Conservation (phyloP, 2,113 vertebrate species). For the Isurus oxyrinchus region DNA sequence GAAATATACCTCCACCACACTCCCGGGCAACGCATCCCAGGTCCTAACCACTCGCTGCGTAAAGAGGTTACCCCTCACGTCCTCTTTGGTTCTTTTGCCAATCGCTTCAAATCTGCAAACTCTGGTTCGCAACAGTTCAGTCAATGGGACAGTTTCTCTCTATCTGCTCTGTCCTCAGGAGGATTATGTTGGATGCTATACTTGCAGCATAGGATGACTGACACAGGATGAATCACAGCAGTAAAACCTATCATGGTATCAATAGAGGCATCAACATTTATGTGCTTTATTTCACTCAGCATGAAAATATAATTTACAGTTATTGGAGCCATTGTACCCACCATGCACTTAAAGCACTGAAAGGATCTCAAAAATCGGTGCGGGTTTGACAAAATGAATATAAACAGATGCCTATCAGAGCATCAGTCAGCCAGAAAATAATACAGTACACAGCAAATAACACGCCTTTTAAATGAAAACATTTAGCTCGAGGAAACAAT, state of each 20-base stretch:
- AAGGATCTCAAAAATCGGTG: neutral
- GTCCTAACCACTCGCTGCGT: too few species aligned
- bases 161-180: neutral
- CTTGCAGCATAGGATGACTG: neutral
- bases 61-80: neutral
- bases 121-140: neutral
- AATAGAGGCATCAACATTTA: neutral
- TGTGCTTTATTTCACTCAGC: neutral
- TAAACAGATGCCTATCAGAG: neutral
- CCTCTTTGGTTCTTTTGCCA: neutral
- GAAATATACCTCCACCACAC: neutral
- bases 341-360: neutral
- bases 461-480: neutral
- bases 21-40: neutral
- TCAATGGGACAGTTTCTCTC: neutral
- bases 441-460: neutral
- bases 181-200: neutral
- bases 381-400: neutral
- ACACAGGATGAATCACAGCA: neutral
- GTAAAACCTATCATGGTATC: neutral
- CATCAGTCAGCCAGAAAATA: neutral
- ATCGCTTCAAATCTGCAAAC: neutral
- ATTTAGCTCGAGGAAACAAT: neutral
- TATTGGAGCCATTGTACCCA: neutral
- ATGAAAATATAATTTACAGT: slow-evolving; percentile 9